Evolutionary conservation across 2,113 vertebrate genomes (phyloP).

Genomic region (Eulemur rufifrons): DNA sequence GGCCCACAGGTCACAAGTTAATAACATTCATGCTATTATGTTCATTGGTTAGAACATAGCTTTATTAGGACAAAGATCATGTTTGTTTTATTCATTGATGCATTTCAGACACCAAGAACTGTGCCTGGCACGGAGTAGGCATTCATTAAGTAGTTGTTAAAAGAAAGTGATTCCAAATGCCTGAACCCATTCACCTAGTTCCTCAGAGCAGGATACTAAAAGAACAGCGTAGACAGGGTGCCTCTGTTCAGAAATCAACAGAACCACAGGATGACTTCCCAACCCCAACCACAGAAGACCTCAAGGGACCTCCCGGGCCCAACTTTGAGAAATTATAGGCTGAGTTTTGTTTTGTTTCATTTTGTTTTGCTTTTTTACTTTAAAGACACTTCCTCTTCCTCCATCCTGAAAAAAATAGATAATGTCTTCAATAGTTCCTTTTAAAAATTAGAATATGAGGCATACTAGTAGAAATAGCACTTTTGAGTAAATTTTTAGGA

Average conservation of each 20-base stretch:
- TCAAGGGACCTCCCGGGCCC: background rate
- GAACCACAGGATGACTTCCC: background rate
- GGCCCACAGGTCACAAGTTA: background rate
- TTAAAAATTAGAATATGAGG: background rate
- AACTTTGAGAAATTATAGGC: background rate
- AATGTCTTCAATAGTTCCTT: background rate
- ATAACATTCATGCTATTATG: background rate
- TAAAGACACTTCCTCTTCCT: background rate
- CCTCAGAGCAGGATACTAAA: background rate
- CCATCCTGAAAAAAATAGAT: background rate
- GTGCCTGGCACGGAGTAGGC: background rate
- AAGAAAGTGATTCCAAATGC: background rate
- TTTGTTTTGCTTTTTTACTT: constrained; percentile 6
- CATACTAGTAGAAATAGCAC: background rate
- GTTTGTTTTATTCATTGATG: background rate
- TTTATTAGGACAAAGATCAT: background rate
- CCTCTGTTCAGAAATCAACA: background rate
- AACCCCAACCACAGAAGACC: background rate
- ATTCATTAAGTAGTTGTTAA: background rate
- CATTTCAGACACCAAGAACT: background rate
- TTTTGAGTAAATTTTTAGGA: background rate
- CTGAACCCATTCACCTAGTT: background rate
- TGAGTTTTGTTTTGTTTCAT: background rate
- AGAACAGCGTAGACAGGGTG: background rate
- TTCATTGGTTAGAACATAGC: background rate